phyloP scores from a whole-genome alignment of 1,140 invertebrate genomes.

The Polypedilum pembai region DNA sequence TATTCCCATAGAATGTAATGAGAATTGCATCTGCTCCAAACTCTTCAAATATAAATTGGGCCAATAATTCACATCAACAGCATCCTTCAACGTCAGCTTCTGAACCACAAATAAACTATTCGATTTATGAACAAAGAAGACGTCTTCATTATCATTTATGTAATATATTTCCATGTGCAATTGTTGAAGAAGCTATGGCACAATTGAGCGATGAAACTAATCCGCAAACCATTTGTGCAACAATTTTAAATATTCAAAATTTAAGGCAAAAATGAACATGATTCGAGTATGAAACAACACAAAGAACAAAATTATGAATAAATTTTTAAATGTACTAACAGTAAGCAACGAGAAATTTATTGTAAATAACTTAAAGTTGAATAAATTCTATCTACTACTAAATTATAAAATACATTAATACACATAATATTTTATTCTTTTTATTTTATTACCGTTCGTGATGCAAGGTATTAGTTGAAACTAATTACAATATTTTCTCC shows the following conservation, averaged over 20 bases:
- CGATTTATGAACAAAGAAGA: slow-evolving; percentile 59
- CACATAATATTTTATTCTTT: no score
- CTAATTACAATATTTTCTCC: no score
- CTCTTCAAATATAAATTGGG: slow-evolving; percentile 49
- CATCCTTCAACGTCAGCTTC: slow-evolving; percentile 46
- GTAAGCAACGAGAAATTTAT: no score
- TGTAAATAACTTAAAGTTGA: no score
- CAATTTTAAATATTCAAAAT: slow-evolving; percentile 58
- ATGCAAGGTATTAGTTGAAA: no score
- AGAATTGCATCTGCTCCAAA: slow-evolving; percentile 74
- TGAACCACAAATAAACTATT: slow-evolving; percentile 57
- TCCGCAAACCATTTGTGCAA: slow-evolving; percentile 79
- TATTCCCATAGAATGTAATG: slow-evolving; percentile 49
- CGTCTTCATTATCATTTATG: slow-evolving; percentile 76
- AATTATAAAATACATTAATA: no score
- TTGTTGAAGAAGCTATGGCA: slow-evolving; percentile 76
- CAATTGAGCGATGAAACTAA: slow-evolving; percentile 80
- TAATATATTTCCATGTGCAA: slow-evolving; percentile 79
- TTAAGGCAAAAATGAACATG: background rate
- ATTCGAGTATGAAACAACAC: no score
- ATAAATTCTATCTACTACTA: no score
- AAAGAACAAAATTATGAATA: no score
- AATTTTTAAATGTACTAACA: no score
- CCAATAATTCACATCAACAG: slow-evolving; percentile 33
- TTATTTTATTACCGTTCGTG: no score